These are phyloP conservation scores for Lithobates pipiens DNA, from an alignment of 2,797 vertebrate species.

Conservation along the genomic window DNA sequence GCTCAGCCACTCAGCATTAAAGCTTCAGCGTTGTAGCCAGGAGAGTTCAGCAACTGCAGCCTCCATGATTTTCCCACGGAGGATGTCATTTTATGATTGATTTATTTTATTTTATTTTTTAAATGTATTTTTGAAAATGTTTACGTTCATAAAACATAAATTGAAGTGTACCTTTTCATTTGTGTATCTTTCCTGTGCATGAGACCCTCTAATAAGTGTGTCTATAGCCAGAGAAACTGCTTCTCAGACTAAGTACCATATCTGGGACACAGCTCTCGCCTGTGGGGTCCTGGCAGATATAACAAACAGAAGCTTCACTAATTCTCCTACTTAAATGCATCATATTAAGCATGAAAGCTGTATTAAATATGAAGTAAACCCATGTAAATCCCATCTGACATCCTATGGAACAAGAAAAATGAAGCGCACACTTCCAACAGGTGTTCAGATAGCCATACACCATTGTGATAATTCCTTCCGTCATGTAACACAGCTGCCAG, in stretches of 20 bases:
- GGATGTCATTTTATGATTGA: too few relatives aligned
- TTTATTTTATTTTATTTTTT: too few relatives aligned
- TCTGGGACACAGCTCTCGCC: slow-evolving; percentile 40
- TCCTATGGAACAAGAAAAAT: slow-evolving; percentile 56
- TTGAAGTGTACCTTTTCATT: too few relatives aligned
- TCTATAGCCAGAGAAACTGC: not conserved
- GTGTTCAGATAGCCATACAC: slow-evolving; percentile 39
- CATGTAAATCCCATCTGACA: slow-evolving; percentile 60
- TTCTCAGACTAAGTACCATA: not conserved
- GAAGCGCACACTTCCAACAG: slow-evolving; percentile 55
- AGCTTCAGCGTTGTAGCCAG: too few relatives aligned
- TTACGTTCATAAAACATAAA: too few relatives aligned
- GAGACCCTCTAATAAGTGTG: not conserved
- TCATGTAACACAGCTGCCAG: slow-evolving; percentile 44
- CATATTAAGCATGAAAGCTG: slow-evolving; percentile 49
- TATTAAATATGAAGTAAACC: slow-evolving; percentile 57
- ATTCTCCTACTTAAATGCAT: slow-evolving; percentile 51
- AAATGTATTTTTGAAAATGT: too few relatives aligned
- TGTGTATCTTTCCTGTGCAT: not conserved
- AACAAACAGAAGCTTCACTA: slow-evolving; percentile 44
- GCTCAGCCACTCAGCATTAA: too few relatives aligned
- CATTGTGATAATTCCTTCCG: slow-evolving; percentile 50
- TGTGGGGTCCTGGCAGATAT: slow-evolving; percentile 41
- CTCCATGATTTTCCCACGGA: too few relatives aligned
- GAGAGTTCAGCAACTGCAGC: too few relatives aligned